These are phyloP conservation scores for Chirona hameri DNA, from an alignment of 2,888 invertebrate genomes.

Conservation along the genomic window DNA sequence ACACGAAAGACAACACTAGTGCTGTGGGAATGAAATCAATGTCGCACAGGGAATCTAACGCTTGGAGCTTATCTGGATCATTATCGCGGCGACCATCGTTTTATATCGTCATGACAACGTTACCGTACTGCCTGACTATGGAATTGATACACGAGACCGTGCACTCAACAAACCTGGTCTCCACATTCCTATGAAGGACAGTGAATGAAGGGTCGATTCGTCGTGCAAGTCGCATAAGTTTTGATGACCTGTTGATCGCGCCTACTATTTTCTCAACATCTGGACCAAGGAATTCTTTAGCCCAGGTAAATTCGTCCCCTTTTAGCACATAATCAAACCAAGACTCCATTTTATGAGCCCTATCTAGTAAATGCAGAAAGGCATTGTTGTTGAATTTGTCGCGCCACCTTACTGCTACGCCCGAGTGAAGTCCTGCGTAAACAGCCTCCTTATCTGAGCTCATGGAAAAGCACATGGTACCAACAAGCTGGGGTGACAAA, in stretches of 20 bases:
- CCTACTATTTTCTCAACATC: not conserved
- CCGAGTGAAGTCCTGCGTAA: not conserved
- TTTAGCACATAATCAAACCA: not conserved
- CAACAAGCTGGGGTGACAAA: not conserved
- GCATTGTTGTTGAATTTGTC: not conserved
- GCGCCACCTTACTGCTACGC: not conserved
- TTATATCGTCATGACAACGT: not conserved
- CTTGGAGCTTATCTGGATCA: not conserved
- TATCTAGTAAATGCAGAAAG: not conserved
- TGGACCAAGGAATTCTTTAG: not conserved
- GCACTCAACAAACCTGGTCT: not conserved
- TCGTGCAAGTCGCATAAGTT: not conserved
- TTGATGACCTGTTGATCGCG: not conserved
- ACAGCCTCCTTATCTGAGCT: not conserved
- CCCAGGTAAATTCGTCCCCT: not conserved
- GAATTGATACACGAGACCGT: not conserved
- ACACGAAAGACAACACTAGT: not conserved
- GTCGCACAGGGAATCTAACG: not conserved
- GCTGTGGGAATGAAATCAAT: not conserved
- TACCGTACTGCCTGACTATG: not conserved
- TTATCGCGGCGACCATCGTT: not conserved
- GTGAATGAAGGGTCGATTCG: not conserved
- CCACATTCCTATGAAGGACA: not conserved
- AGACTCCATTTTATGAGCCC: not conserved
- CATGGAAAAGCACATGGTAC: not conserved